Percentiles rank a stretch among this genome's conserved stretches.
These are phyloP conservation scores for Plectus sambesii DNA, from an alignment of 1,140 invertebrate genomes.

Conservation along the genomic window DNA sequence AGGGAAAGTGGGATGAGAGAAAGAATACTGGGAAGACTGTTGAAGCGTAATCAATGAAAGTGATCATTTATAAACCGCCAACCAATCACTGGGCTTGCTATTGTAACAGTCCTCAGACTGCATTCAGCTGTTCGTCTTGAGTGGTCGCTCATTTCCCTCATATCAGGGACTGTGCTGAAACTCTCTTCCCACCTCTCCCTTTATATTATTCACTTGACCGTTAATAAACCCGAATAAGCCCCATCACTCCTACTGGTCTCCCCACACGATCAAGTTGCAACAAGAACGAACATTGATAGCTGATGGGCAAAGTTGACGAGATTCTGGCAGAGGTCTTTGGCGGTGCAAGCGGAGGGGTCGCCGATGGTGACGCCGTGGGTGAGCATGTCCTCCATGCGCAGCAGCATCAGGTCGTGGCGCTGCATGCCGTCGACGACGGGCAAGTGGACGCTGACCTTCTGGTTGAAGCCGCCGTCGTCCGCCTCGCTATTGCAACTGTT, in stretches of 20 bases:
- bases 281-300: conserved; percentile 48
- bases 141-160: too few species aligned
- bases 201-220: too few species aligned
- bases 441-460: conserved; percentile 42
- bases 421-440: conserved; percentile 67
- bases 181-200: too few species aligned
- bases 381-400: conserved; percentile 69
- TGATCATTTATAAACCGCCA: too few species aligned
- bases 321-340: conserved; percentile 57
- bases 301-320: conserved; percentile 62
- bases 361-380: conserved; percentile 56
- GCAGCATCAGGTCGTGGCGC: conserved; percentile 63
- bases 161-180: too few species aligned
- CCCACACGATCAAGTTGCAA: too few species aligned
- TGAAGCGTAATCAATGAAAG: too few species aligned
- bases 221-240: neutral
- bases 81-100: too few species aligned
- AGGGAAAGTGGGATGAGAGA: too few species aligned
- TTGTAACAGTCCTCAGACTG: too few species aligned
- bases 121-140: too few species aligned
- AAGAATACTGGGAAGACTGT: too few species aligned
- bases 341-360: conserved; percentile 50
- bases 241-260: neutral
- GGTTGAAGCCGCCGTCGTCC: conserved; percentile 1
- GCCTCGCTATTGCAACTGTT: neutral